phyloP scores from a whole-genome alignment of 2,888 invertebrate genomes.

The Epistrophella euchroma region DNA sequence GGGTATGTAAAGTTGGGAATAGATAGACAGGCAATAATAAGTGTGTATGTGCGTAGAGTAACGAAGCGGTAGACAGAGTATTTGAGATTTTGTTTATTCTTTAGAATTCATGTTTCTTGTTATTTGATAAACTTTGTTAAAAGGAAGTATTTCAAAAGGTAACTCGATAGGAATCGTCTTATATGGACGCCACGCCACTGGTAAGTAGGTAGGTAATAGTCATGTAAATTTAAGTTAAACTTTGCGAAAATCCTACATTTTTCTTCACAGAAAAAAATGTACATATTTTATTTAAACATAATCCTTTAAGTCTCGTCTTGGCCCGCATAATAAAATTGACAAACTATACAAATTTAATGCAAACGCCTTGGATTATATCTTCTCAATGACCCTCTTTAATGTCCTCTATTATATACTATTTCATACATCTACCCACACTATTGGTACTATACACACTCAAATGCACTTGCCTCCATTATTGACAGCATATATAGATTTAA shows the following conservation, averaged over 20 bases:
- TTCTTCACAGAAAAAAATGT: background rate
- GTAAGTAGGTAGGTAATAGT: too few relatives aligned
- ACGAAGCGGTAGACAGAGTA: too few relatives aligned
- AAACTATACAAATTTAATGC: slow-evolving; percentile 50
- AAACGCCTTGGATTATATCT: slow-evolving; percentile 45
- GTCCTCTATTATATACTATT: slow-evolving; percentile 16
- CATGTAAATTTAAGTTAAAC: too few relatives aligned
- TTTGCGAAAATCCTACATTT: background rate
- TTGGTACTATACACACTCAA: background rate
- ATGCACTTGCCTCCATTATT: slow-evolving; percentile 58
- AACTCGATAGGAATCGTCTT: too few relatives aligned
- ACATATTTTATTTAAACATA: background rate
- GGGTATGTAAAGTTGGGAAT: too few relatives aligned
- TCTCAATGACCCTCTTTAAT: slow-evolving; percentile 42
- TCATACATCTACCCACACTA: slow-evolving; percentile 9
- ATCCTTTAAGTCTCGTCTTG: slow-evolving; percentile 44
- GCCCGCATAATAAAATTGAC: slow-evolving; percentile 44
- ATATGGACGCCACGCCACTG: too few relatives aligned
- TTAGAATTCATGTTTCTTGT: too few relatives aligned
- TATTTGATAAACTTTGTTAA: too few relatives aligned
- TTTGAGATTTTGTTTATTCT: too few relatives aligned
- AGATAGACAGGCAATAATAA: too few relatives aligned
- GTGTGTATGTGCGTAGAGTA: too few relatives aligned
- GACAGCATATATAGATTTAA: slow-evolving; percentile 41
- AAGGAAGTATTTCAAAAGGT: too few relatives aligned